A percentile compares a stretch with the other conserved stretches of the same genome.
phyloP scores from a whole-genome alignment of 2,113 vertebrate species.

The Siniperca chuatsi region DNA sequence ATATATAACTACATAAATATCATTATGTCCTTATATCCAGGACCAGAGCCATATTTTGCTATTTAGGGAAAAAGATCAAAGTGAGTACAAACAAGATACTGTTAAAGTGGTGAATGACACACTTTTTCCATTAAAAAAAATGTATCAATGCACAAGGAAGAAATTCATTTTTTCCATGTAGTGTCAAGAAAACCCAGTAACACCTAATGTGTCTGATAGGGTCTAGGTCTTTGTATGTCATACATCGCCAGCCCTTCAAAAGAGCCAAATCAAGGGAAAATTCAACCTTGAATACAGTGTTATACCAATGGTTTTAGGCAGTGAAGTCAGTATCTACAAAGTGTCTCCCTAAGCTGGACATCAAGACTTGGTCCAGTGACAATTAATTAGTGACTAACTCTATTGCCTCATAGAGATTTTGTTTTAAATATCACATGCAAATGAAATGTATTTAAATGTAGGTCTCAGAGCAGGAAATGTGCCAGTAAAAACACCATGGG shows the following conservation, averaged over 20 bases:
- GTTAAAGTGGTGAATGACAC: too few relatives aligned
- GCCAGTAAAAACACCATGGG: conserved; percentile 4
- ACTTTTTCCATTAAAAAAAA: neutral
- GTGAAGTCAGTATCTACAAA: neutral
- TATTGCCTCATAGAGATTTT: neutral
- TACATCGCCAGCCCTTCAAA: neutral
- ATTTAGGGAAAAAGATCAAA: neutral
- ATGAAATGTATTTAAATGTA: neutral
- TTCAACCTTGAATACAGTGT: neutral
- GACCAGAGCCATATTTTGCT: neutral
- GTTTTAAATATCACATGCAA: neutral
- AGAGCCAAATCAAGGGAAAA: neutral
- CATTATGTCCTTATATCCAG: neutral
- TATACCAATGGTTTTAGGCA: neutral
- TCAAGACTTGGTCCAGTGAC: neutral
- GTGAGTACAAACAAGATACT: neutral
- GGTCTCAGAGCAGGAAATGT: neutral
- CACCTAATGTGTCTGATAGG: neutral
- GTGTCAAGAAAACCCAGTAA: neutral
- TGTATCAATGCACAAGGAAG: neutral
- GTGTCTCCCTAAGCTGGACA: neutral
- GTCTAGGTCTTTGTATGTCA: neutral
- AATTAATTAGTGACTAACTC: neutral
- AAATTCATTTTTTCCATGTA: neutral
- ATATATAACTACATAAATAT: neutral